These are phyloP conservation scores for Micronycteris hirsuta DNA, from an alignment of 2,113 vertebrate species.

Conservation along the genomic window DNA sequence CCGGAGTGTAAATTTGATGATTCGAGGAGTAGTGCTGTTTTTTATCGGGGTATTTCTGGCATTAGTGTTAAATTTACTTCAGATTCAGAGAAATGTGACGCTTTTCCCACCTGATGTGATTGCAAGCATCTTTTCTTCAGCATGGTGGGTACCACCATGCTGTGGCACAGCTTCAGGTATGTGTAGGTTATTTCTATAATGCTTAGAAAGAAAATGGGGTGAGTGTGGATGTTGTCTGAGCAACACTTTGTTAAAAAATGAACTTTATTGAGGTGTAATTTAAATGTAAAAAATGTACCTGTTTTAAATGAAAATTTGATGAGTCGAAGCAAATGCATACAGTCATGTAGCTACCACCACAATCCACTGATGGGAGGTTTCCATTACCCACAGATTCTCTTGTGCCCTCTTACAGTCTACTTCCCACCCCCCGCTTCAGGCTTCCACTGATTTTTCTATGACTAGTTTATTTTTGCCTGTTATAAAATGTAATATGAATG, in stretches of 20 bases:
- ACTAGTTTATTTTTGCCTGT: not conserved
- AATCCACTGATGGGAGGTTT: not conserved
- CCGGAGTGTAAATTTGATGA: conserved; percentile 88
- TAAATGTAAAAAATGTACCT: not conserved
- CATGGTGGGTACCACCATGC: conserved; percentile 96
- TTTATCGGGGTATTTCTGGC: conserved; percentile 94
- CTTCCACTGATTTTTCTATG: not conserved
- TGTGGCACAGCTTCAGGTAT: conserved; percentile 95
- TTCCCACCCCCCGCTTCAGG: not conserved
- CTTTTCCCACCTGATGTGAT: conserved; percentile 97
- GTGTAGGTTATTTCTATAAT: conserved; percentile 41
- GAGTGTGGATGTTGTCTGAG: not conserved
- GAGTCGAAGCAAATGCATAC: not conserved
- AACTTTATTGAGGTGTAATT: not conserved
- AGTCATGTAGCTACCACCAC: not conserved
- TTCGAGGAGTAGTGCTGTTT: conserved; percentile 91
- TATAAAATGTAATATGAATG: not conserved
- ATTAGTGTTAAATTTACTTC: conserved; percentile 94
- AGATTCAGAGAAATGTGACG: conserved; percentile 96
- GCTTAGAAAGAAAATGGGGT: not conserved
- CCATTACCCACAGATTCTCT: not conserved
- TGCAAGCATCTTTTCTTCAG: conserved; percentile 94
- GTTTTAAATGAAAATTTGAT: not conserved
- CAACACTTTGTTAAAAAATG: not conserved
- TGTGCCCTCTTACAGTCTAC: not conserved